Evolutionary conservation across 2,797 vertebrate species (phyloP), one percentile per base, ranked within the genome.

Genomic region (Vireo griseus): DNA sequence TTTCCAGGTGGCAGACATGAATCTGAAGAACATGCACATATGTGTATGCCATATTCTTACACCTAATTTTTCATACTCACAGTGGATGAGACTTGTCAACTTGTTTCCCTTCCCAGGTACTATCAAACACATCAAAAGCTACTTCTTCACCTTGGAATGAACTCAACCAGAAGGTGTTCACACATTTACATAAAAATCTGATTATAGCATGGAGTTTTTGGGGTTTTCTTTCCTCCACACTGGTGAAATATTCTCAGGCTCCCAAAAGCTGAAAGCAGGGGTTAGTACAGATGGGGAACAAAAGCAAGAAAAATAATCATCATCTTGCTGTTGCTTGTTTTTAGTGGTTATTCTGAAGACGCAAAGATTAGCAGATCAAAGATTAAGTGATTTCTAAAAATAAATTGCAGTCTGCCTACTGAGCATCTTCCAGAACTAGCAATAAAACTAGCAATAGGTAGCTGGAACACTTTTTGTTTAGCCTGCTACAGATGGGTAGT

Each of bases 171-270:
- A 13, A 50, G 5, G 9, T 14, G 11, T 22, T 40, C 50, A 47
- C 14, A n/a, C 5, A 12, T 5, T 42, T 57, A 16, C 8, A 44
- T 61, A 74, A 18, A 71, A 74, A 11, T 40, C 37, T 59, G 7
- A 51, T 25, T 24, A 51, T 10, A 47, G 10, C 4, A 11, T 33
- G 25, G 3, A 2, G 0, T 0, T 31, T 62, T 55, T 35, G 15
- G 22, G 9, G 17, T 6, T 31, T 4, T 21, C 47, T 57, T 69
- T 16, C 7, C 22, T 24, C 8, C 11, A 11, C 13, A 35, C 9
- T 28, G 4, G 9, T 55, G n/a, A 68, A 68, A 71, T 86, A 72
- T 3, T 45, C 28, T 62, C 26, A 47, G 28, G 20, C 1, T 79
- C 8, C 17, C 47, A 7, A 74, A 62, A 15, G 21, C 18, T 62